phyloP scores from a whole-genome alignment of 2,888 invertebrate species.

The Stictocephala bisonia region DNA sequence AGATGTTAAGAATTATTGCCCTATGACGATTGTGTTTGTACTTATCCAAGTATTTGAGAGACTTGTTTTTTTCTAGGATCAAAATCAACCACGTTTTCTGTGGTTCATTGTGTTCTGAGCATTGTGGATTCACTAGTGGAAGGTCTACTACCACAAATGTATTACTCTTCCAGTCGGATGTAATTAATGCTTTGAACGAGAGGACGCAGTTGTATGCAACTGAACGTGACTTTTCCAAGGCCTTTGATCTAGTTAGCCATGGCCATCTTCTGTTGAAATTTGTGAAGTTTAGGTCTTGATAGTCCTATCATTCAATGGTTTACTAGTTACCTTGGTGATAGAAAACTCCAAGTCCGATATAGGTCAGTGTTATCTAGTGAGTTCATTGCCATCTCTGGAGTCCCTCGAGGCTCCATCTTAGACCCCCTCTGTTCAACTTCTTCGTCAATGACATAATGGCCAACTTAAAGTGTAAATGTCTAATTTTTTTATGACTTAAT shows the following conservation, averaged over 20 bases:
- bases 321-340: background rate
- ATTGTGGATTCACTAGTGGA: background rate
- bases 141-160: background rate
- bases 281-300: background rate
- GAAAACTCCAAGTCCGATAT: background rate
- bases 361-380: background rate
- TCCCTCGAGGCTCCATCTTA: background rate
- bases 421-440: too few relatives aligned
- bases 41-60: too few relatives aligned
- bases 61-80: background rate
- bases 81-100: background rate
- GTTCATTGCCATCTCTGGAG: background rate
- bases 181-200: background rate
- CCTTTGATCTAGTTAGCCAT: background rate
- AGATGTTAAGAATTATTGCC: too few relatives aligned
- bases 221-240: background rate
- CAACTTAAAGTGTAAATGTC: too few relatives aligned
- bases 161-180: too few relatives aligned
- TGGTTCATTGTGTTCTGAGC: background rate
- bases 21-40: too few relatives aligned
- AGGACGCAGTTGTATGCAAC: background rate
- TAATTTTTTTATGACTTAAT: too few relatives aligned
- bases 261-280: background rate
- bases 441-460: too few relatives aligned
- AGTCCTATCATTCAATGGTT: background rate